phyloP scores from a whole-genome alignment of 2,888 invertebrate species.

The Caenorhabditis japonica region DNA sequence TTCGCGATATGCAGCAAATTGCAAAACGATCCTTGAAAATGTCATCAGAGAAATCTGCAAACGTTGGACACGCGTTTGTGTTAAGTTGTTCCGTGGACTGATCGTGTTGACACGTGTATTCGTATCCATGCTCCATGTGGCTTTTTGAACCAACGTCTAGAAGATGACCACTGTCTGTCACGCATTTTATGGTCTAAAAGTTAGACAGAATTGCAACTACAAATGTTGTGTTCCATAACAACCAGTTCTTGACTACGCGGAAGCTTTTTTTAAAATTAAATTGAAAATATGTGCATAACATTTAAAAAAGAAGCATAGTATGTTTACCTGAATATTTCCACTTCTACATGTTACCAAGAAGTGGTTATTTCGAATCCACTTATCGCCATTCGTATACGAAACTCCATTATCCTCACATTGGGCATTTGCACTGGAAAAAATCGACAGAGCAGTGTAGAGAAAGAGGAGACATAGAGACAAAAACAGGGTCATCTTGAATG shows the following conservation, averaged over 20 bases:
- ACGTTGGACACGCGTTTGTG: slow-evolving; percentile 47
- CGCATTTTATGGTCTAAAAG: slow-evolving; percentile 70
- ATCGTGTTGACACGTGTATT: slow-evolving; percentile 60
- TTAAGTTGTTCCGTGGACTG: slow-evolving; percentile 33
- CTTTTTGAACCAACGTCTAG: slow-evolving; percentile 66
- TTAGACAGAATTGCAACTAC: too few species aligned
- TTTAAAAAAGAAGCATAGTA: too few species aligned
- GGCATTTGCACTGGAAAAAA: background rate
- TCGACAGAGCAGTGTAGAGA: slow-evolving; percentile 5
- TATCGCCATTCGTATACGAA: slow-evolving; percentile 50
- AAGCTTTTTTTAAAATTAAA: background rate
- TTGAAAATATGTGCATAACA: too few species aligned
- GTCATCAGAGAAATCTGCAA: slow-evolving; percentile 59
- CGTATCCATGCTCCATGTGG: slow-evolving; percentile 55
- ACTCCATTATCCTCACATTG: slow-evolving; percentile 53
- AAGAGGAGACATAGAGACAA: slow-evolving; percentile 31
- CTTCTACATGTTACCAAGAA: slow-evolving; percentile 58
- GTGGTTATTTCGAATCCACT: slow-evolving; percentile 60
- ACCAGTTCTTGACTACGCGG: background rate
- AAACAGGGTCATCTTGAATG: slow-evolving; percentile 16
- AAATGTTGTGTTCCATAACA: background rate
- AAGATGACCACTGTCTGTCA: slow-evolving; percentile 65
- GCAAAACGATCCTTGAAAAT: slow-evolving; percentile 68
- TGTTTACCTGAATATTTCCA: slow-evolving; percentile 52
- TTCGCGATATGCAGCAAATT: slow-evolving; percentile 67